Evolutionary conservation across 1,140 invertebrate species (phyloP), one percentile per base, ranked within the genome.

Genomic region (Drosophila neocordata): DNA sequence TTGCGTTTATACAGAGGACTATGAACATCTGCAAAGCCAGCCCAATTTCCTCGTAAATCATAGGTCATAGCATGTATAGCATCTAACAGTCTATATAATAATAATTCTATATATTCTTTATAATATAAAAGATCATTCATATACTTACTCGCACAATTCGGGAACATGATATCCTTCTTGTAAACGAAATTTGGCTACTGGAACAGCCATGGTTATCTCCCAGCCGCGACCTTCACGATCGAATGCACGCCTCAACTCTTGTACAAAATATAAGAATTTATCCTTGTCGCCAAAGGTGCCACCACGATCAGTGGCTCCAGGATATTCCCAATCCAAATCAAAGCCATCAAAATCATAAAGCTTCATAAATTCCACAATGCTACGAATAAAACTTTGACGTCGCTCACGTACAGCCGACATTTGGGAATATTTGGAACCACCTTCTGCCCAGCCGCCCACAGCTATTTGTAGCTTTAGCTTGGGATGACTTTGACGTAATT

Each of bases 1-100:
- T 96, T 96, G 65, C 97, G 92, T 87, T 95, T 95, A 81, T 97
- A 97, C 0, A 97, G 92, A 3, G 96, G 96, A 80, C 96, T 97
- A 83, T 97, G 96, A 0, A 96, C 95, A 83, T 97, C 97, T 1
- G 97, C 97, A 77, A 96, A 96, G 38, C 96, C 96, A 5, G 96
- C 97, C 97, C 97, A 98, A 79, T 97, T 97, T 22, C 97, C 97
- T 72, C 97, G 93, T 13, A 98, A 93, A 92, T 98, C 97, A 89
- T 98, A 98, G 0, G 96, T 94, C 97, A 98, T 98, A 9, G 96
- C 96, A 83, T 97, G 96, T 57, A 97, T 95, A 4, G 96, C 96
- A 89, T 97, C 96, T 13, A 97, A 66, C 27, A 93, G 41, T 41
- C 75, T 72, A 20, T 2, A 22, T 8, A 9, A 48, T n/a, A n/a